Evolutionary conservation across 2,797 vertebrate species (phyloP).

Genomic region (Kryptolebias ocellatus): DNA sequence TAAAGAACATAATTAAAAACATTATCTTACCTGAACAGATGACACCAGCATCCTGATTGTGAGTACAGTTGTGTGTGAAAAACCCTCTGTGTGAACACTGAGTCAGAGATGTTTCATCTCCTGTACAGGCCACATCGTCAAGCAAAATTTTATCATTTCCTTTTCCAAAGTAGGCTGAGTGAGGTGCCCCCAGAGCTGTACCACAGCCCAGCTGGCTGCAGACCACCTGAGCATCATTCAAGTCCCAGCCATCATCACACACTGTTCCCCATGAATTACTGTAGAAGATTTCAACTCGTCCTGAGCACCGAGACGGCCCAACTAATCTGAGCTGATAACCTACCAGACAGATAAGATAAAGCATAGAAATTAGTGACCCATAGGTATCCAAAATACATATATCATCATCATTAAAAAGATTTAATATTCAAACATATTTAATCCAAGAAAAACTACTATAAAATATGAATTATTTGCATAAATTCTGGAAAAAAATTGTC

Average conservation of each 20-base stretch:
- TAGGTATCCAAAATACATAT: too few species aligned
- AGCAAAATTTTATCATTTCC: neutral
- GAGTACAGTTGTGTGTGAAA: neutral
- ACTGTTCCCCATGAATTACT: neutral
- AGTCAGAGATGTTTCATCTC: neutral
- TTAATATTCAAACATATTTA: too few species aligned
- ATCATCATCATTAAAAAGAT: too few species aligned
- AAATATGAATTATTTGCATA: too few species aligned
- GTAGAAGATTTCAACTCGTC: conserved; percentile 1
- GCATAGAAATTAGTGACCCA: too few species aligned
- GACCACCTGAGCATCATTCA: neutral
- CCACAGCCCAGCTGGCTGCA: conserved; percentile 1
- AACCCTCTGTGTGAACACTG: neutral
- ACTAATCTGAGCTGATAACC: neutral
- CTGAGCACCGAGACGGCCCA: neutral
- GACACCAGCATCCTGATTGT: neutral
- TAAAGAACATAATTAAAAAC: neutral
- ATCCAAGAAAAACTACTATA: too few species aligned
- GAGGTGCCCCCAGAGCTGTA: neutral
- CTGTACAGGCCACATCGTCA: neutral
- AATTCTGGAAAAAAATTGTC: too few species aligned
- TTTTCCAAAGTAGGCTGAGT: neutral
- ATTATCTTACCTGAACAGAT: neutral
- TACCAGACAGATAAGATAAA: too few species aligned
- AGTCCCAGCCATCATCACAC: neutral